A percentile compares a stretch with the other conserved stretches of the same genome.
phyloP scores from a whole-genome alignment of 2,797 vertebrate genomes.

The Typhlichthys subterraneus region DNA sequence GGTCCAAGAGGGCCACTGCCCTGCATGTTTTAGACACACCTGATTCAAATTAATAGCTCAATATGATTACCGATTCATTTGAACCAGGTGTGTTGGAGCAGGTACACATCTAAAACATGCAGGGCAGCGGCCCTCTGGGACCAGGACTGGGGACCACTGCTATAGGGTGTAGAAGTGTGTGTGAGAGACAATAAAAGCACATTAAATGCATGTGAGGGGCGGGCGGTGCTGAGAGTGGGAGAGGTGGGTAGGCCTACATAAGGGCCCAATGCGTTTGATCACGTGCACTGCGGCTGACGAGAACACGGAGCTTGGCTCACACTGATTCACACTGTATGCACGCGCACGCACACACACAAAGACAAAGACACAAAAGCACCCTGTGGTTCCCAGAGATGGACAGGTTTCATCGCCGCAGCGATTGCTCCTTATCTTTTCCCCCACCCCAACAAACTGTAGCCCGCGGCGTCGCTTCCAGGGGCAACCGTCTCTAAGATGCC shows the following conservation, averaged over 20 bases:
- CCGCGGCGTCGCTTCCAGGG: slow-evolving; percentile 10
- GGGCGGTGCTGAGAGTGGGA: slow-evolving; percentile 26
- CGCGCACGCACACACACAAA: slow-evolving; percentile 12
- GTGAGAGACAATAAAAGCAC: slow-evolving; percentile 20
- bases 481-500: slow-evolving; percentile 36
- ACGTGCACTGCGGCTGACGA: slow-evolving; percentile 22
- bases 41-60: too few relatives aligned
- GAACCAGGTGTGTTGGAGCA: too few relatives aligned
- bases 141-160: not conserved
- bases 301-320: slow-evolving; percentile 22
- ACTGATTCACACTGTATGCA: not conserved
- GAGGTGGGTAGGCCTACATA: not conserved
- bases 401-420: slow-evolving; percentile 7
- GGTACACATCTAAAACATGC: too few relatives aligned
- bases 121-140: too few relatives aligned
- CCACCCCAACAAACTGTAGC: not conserved
- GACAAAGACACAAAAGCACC: slow-evolving; percentile 6
- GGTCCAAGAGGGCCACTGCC: too few relatives aligned
- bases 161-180: slow-evolving; percentile 4
- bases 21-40: too few relatives aligned
- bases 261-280: slow-evolving; percentile 28
- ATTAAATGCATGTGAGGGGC: slow-evolving; percentile 20
- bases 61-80: too few relatives aligned
- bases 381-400: not conserved
- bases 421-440: slow-evolving; percentile 23